Conservation (phyloP, 2,888 invertebrate genomes). For the Elegia similella region DNA sequence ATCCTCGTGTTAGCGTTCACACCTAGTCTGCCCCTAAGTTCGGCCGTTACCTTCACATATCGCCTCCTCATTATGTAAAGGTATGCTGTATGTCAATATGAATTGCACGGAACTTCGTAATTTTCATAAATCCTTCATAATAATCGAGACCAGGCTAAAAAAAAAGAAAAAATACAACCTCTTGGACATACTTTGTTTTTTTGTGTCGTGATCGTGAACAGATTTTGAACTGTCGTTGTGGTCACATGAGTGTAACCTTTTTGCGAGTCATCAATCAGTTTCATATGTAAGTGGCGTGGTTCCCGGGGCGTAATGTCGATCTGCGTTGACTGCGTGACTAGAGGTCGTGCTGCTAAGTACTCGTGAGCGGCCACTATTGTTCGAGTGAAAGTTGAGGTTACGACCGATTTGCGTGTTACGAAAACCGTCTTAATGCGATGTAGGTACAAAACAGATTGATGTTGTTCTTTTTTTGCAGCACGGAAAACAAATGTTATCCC, state of each 20-base stretch:
- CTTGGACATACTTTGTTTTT: no score
- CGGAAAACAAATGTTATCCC: no score
- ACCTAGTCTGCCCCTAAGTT: slow-evolving; percentile 73
- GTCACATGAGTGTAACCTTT: slow-evolving; percentile 41
- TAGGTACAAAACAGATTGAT: slow-evolving; percentile 8
- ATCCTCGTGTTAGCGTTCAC: slow-evolving; percentile 70
- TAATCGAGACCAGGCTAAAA: neutral
- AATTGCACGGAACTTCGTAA: slow-evolving; percentile 21
- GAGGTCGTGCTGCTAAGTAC: slow-evolving; percentile 48
- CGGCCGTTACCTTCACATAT: slow-evolving; percentile 69
- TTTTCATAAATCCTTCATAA: slow-evolving; percentile 6
- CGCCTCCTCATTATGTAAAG: slow-evolving; percentile 61
- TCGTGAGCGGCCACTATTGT: slow-evolving; percentile 58
- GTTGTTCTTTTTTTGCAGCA: no score
- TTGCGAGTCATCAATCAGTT: slow-evolving; percentile 50
- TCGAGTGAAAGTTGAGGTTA: slow-evolving; percentile 71
- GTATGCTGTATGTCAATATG: slow-evolving; percentile 38
- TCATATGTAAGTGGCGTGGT: slow-evolving; percentile 23
- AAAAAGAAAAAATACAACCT: neutral
- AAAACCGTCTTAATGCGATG: slow-evolving; percentile 42
- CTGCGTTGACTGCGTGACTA: slow-evolving; percentile 59
- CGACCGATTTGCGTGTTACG: slow-evolving; percentile 68
- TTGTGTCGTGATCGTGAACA: no score
- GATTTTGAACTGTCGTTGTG: no score
- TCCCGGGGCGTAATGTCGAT: slow-evolving; percentile 34